Conservation (phyloP, 2,113 vertebrate genomes). For the Anarrhichthys ocellatus region DNA sequence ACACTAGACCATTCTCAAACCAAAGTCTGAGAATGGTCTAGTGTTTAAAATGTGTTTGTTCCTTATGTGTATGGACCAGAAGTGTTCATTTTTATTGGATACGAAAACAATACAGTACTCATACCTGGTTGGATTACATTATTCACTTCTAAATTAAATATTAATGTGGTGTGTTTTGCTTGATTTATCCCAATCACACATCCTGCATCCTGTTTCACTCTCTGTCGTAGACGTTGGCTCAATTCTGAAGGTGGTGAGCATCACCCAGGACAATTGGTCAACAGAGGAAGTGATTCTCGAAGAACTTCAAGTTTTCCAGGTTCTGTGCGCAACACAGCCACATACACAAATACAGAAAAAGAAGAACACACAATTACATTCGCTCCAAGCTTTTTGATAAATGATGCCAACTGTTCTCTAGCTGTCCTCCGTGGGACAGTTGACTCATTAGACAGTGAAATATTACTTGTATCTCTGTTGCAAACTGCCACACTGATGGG, state of each 20-base stretch:
- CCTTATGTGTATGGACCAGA: background rate
- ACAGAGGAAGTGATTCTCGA: conserved; percentile 94
- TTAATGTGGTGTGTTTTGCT: conserved; percentile 8
- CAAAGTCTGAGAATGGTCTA: background rate
- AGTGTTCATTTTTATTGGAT: background rate
- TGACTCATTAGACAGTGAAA: conserved; percentile 31
- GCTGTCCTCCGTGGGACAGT: background rate
- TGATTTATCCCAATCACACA: background rate
- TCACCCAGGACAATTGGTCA: conserved; percentile 93
- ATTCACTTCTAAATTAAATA: conserved; percentile 16
- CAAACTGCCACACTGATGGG: background rate
- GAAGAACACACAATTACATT: background rate
- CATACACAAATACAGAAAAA: conserved; percentile 12
- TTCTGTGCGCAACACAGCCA: conserved; percentile 70
- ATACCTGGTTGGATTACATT: background rate
- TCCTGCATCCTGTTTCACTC: background rate
- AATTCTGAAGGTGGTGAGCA: conserved; percentile 94
- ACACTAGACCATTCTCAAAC: background rate
- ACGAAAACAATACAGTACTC: background rate
- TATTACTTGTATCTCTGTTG: background rate
- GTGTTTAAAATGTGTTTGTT: background rate
- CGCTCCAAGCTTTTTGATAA: background rate
- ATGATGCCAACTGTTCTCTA: background rate
- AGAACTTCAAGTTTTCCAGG: conserved; percentile 95
- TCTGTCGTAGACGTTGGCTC: conserved; percentile 88